Base-by-base conservation (phyloP, 1,140 invertebrate species). In the Pseudoatta argentina region DNA sequence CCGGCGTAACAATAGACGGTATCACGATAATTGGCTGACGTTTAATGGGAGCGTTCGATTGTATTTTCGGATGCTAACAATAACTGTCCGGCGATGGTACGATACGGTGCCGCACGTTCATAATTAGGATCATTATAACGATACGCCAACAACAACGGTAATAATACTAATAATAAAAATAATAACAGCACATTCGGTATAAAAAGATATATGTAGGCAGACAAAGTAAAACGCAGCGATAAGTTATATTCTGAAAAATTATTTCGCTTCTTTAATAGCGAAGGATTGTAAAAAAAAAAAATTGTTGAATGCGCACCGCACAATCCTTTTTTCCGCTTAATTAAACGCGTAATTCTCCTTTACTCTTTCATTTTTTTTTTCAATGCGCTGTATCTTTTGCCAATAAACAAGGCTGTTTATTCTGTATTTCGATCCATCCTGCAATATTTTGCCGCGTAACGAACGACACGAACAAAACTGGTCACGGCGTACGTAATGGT, bases 401-500 rank as follows among this genome's bases (percentile, higher is more conserved):
- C 18, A 34, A 75, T 51, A 48, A 51, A 34, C 44, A 34, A 18
- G 24, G 39, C 44, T 83, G 69, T 61, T 83, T 75, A 63, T 73
- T 61, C n/a, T 3, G 69, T n/a, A 18, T 8, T 48, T 73, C 55
- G 24, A 61, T n/a, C 55, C 39, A 71, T 88, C 30, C 71, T 2
- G 24, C 39, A 53, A 71, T 64, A 88, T 66, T 88, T 39, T 51
- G 18, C 55, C 30, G 34, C 53, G 72, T 76, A 78, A 89, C 83
- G 57, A 88, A 88, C 83, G 63, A 71, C 87, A 24, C 86, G 64
- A 30, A 48, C 55, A 73, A 59, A 83, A 83, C 75, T 83, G 79
- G 69, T 83, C 69, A 75, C 79, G 44, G 67, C 39, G 39, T 83
- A 75, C 72, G 30, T 61, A 75, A 83, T 75, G 79, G 55, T 18